Evolutionary conservation across 2,113 vertebrate genomes (phyloP).

Genomic region (Illadopsis cleaveri): DNA sequence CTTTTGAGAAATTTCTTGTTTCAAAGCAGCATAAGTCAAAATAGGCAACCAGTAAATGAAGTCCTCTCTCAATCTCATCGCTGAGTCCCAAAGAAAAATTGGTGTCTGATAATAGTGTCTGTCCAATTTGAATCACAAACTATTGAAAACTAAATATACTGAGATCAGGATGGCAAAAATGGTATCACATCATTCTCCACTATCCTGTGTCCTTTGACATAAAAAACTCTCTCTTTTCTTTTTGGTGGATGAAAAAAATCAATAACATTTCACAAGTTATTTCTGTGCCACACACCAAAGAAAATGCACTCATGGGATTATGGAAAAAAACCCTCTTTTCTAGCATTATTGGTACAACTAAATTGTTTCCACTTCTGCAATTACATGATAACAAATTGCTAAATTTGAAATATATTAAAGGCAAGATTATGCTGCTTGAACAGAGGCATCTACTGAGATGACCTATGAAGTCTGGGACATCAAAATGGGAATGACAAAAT

Average conservation of each 20-base stretch:
- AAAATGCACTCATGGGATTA: not conserved
- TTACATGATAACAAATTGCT: not conserved
- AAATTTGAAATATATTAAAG: not conserved
- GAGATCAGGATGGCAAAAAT: not conserved
- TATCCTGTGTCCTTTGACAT: not conserved
- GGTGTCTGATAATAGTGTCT: constrained; percentile 20
- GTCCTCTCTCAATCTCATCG: not conserved
- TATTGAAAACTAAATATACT: constrained; percentile 49
- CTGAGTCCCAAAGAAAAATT: constrained; percentile 15
- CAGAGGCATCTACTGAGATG: not conserved
- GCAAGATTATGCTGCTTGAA: not conserved
- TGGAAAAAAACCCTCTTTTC: not conserved
- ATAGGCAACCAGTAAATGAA: not conserved
- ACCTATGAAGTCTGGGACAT: not conserved
- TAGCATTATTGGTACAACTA: not conserved
- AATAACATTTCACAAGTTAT: not conserved
- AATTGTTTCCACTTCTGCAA: not conserved
- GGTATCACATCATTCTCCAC: not conserved
- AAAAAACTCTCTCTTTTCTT: not conserved
- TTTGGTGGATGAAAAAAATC: not conserved
- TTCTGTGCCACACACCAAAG: fast-evolving
- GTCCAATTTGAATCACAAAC: constrained; percentile 48
- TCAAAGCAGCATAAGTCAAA: not conserved
- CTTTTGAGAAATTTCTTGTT: not conserved
- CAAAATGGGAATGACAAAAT: constrained; percentile 27